These are phyloP conservation scores for Ochropacha duplaris DNA, from an alignment of 2,888 invertebrate genomes.

Conservation along the genomic window DNA sequence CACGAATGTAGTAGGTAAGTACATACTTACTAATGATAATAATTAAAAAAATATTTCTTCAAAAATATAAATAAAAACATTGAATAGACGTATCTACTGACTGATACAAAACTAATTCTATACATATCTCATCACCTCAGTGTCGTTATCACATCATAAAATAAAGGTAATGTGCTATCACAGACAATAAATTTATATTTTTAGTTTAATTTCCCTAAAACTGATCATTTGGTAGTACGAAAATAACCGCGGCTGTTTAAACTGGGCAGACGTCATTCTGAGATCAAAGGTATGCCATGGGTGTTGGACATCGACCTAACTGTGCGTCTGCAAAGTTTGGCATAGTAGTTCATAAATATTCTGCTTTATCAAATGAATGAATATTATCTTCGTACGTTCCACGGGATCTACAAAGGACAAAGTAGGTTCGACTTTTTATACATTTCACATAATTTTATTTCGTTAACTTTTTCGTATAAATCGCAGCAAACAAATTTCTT, in stretches of 20 bases:
- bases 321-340: slow-evolving; percentile 14
- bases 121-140: not conserved
- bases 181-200: not conserved
- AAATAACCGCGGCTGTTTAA: slow-evolving; percentile 16
- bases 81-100: too few relatives aligned
- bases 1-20: too few relatives aligned
- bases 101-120: not conserved
- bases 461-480: not conserved
- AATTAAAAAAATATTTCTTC: too few relatives aligned
- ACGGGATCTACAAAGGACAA: too few relatives aligned
- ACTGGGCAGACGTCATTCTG: slow-evolving; percentile 24
- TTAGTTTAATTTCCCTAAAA: not conserved
- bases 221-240: not conserved
- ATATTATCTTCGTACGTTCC: too few relatives aligned
- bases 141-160: not conserved
- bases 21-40: too few relatives aligned
- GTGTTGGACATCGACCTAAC: slow-evolving; percentile 30
- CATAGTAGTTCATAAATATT: not conserved
- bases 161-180: not conserved
- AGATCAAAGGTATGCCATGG: slow-evolving; percentile 43
- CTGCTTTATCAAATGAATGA: too few relatives aligned
- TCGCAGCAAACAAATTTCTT: not conserved
- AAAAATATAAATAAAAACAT: too few relatives aligned
- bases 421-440: too few relatives aligned
- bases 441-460: not conserved